Base-by-base conservation (phyloP, 2,888 invertebrate genomes). In the Calephelis perditalis region DNA sequence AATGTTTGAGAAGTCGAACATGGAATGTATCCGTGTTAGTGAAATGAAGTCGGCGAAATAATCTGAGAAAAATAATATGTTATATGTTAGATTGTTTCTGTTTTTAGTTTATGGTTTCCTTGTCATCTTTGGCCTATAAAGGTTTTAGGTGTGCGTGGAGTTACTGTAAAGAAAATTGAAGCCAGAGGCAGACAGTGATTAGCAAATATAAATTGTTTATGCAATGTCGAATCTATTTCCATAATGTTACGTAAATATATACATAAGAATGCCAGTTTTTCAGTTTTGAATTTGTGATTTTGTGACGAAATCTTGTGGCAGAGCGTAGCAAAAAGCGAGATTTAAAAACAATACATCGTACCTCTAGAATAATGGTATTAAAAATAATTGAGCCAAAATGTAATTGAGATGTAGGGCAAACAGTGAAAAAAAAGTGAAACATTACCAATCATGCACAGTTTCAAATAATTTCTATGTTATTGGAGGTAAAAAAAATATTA, bases 361-460 rank as follows among this genome's bases (percentile, higher is more conserved):
- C 52, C 52, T 52, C 52, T 52, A 52, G 5, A 52, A 52, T 52
- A 52, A 52, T 60, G 15, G n/a, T 37, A 56, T 35, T 55, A 59
- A 9, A 60, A 70, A 75, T 72, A 71, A 81, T 85, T 88, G 87
- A 90, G 88, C 87, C 88, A 84, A 84, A 72, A 71, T 68, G 65
- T 68, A 68, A 71, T 71, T 69, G 70, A 67, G 70, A 66, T 69
- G 58, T 67, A 63, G 61, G 67, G 69, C 60, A 67, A 70, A 68
- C 64, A 55, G 36, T 57, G 37, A 58, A 44, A 62, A 15, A 52
- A 12, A 57, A 61, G 56, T 43, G 35, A 45, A 10, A 54, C 44
- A 52, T 58, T 15, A 49, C 49, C 49, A 55, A 46, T 56, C 62
- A 62, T 62, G 62, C 62, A 62, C n/a, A 54, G 45, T 61, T 49